These are phyloP conservation scores for Cheilosia variabilis DNA, from an alignment of 2,888 invertebrate species.

Conservation along the genomic window DNA sequence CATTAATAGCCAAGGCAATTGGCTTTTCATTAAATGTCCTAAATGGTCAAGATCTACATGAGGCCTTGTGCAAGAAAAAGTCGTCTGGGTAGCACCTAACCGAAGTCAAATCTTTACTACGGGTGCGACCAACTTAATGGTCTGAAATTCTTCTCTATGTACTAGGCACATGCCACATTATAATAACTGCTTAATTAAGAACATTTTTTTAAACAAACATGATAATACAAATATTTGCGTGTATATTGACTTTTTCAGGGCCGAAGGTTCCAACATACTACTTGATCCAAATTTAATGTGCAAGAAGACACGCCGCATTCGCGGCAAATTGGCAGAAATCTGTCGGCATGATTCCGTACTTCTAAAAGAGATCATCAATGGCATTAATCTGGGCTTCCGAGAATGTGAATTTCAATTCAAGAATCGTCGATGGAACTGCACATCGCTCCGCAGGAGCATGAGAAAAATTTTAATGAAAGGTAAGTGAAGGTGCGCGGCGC, in stretches of 20 bases:
- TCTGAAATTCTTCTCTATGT: too few species aligned
- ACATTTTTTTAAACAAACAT: background rate
- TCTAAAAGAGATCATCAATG: slow-evolving; percentile 92
- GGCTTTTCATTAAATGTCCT: too few species aligned
- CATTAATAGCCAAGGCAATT: too few species aligned
- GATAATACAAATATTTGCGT: background rate
- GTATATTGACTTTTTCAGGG: slow-evolving; percentile 84
- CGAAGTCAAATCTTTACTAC: too few species aligned
- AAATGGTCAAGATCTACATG: too few species aligned
- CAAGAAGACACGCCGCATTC: slow-evolving; percentile 91
- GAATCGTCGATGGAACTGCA: slow-evolving; percentile 95
- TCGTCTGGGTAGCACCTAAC: too few species aligned
- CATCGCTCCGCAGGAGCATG: slow-evolving; percentile 90
- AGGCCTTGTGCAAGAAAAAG: too few species aligned
- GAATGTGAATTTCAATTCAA: slow-evolving; percentile 96
- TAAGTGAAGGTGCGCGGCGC: slow-evolving; percentile 83
- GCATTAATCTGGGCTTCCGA: slow-evolving; percentile 91
- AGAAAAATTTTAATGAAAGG: slow-evolving; percentile 94
- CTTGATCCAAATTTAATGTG: slow-evolving; percentile 95
- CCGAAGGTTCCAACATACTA: slow-evolving; percentile 93
- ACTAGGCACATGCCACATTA: too few species aligned
- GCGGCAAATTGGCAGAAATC: slow-evolving; percentile 91
- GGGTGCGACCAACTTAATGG: too few species aligned
- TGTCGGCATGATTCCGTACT: slow-evolving; percentile 93
- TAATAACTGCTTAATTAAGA: background rate